phyloP scores from a whole-genome alignment of 2,113 vertebrate species.

The Carassius gibelio region DNA sequence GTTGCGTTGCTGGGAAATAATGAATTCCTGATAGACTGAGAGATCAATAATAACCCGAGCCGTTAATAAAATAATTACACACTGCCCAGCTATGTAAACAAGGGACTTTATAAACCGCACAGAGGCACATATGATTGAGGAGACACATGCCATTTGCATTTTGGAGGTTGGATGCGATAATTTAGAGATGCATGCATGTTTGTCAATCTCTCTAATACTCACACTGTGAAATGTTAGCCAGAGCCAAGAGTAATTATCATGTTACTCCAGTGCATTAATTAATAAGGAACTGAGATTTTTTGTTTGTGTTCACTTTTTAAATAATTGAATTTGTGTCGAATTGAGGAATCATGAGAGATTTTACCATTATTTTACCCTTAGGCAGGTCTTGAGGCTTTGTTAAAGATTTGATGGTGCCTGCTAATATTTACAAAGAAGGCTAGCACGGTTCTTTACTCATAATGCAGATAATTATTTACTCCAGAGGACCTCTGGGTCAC shows the following conservation, averaged over 20 bases:
- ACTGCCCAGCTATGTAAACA: constrained; percentile 30
- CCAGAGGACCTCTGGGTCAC: not conserved
- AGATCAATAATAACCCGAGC: constrained; percentile 44
- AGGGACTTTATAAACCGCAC: constrained; percentile 30
- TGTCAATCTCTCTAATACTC: constrained; percentile 16
- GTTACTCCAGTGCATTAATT: constrained; percentile 5
- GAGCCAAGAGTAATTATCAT: not conserved
- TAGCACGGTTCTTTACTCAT: not conserved
- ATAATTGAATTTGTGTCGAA: constrained; percentile 14
- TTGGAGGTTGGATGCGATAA: constrained; percentile 6
- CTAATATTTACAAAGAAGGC: constrained; percentile 7
- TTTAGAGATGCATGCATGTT: constrained; percentile 6
- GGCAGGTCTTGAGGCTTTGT: not conserved
- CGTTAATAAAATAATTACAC: constrained; percentile 53
- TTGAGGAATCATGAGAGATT: constrained; percentile 1
- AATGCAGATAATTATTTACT: not conserved
- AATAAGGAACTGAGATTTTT: constrained; percentile 7
- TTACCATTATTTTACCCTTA: not conserved
- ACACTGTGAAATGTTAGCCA: constrained; percentile 19
- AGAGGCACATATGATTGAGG: constrained; percentile 6
- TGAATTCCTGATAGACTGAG: constrained; percentile 48
- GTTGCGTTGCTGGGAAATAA: constrained; percentile 45
- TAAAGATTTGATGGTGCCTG: not conserved
- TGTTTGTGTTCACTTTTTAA: not conserved
- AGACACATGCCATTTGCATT: constrained; percentile 19